Conservation (phyloP, 2,888 invertebrate species). For the Vanessa cardui region DNA sequence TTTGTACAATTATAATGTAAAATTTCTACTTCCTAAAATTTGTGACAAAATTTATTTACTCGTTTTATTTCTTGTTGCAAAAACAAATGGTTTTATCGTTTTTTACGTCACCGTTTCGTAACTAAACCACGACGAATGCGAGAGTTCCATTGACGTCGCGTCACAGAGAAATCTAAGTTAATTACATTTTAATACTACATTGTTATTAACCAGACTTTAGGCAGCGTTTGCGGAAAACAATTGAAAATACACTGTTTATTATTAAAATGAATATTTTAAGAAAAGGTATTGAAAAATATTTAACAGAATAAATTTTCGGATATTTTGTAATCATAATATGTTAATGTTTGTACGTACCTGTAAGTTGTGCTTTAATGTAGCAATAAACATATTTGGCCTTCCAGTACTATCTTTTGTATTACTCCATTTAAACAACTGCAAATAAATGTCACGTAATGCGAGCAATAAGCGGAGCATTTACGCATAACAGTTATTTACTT, state of each 20-base stretch:
- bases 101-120: constrained; percentile 53
- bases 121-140: constrained; percentile 53
- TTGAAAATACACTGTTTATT: background rate
- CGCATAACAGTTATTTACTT: constrained; percentile 3
- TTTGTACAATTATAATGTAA: background rate
- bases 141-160: constrained; percentile 47
- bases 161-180: constrained; percentile 20
- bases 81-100: constrained; percentile 44
- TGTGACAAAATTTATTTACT: background rate
- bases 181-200: constrained; percentile 14
- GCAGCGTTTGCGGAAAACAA: background rate
- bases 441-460: constrained; percentile 6
- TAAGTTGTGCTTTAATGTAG: background rate
- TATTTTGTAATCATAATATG: background rate
- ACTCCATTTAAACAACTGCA: background rate
- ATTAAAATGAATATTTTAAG: background rate
- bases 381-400: background rate
- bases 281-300: no score
- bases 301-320: no score
- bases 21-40: background rate
- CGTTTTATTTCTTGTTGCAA: constrained; percentile 24
- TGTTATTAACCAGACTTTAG: constrained; percentile 7
- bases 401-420: background rate
- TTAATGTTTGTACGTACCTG: background rate
- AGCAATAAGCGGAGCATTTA: constrained; percentile 4